A percentile compares a stretch with the other conserved stretches of the same genome.
These are phyloP conservation scores for Melangyna quadrimaculata DNA, from an alignment of 2,888 invertebrate species.

Conservation along the genomic window DNA sequence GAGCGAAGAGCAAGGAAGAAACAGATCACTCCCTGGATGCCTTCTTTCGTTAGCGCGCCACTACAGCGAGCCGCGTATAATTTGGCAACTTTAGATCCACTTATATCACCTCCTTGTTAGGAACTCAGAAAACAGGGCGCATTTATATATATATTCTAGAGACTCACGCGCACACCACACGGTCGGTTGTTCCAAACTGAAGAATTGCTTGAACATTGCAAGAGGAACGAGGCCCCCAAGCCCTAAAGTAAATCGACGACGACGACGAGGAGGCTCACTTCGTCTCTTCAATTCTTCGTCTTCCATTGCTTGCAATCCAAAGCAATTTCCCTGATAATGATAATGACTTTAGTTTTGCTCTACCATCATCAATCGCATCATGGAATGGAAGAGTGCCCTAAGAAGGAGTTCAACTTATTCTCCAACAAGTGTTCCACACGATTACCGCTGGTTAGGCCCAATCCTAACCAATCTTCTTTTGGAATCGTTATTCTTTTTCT, in stretches of 20 bases:
- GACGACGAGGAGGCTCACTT: no score
- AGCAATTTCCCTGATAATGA: constrained; percentile 69
- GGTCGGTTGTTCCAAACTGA: constrained; percentile 17
- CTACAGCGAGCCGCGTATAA: constrained; percentile 38
- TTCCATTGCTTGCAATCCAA: constrained; percentile 26
- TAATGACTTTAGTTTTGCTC: constrained; percentile 65
- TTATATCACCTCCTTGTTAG: constrained; percentile 81
- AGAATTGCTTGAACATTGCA: background rate
- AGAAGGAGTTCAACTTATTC: constrained; percentile 64
- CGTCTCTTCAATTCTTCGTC: background rate
- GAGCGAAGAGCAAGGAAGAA: constrained; percentile 28
- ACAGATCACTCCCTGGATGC: background rate
- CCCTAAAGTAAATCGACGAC: constrained; percentile 45
- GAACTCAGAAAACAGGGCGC: constrained; percentile 67
- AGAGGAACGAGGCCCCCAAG: constrained; percentile 43
- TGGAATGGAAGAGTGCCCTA: constrained; percentile 52
- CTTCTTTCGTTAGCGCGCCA: constrained; percentile 36
- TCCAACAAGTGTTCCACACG: constrained; percentile 70
- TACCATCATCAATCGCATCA: no score
- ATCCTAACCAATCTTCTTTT: constrained; percentile 48
- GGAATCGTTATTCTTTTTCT: constrained; percentile 12
- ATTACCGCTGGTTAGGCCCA: constrained; percentile 66
- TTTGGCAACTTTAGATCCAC: constrained; percentile 76
- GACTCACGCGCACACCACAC: background rate
- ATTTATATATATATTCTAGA: no score